These are phyloP conservation scores for Stylophora pistillata DNA, from an alignment of 64 coral and sea anemone species.

Conservation along the genomic window DNA sequence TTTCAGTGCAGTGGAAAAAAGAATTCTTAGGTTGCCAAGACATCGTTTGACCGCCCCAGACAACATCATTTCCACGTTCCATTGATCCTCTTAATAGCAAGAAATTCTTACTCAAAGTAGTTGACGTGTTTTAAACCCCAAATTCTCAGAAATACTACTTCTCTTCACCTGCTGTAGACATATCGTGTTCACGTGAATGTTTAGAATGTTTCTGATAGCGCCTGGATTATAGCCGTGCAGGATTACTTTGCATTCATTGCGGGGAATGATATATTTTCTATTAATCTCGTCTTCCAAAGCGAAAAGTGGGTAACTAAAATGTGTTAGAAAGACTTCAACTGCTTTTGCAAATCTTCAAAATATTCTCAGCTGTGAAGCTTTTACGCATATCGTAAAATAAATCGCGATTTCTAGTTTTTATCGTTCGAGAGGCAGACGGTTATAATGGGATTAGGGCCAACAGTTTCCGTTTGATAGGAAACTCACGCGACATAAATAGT, in stretches of 20 bases:
- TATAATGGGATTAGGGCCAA: constrained; percentile 28
- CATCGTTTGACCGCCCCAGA: too few species aligned
- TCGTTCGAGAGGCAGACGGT: not conserved
- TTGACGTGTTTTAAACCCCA: too few species aligned
- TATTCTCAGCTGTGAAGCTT: not conserved
- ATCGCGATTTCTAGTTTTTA: not conserved
- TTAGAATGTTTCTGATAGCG: not conserved
- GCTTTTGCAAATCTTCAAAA: not conserved
- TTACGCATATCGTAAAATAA: not conserved
- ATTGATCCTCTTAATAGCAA: too few species aligned
- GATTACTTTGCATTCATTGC: not conserved
- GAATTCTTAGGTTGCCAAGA: too few species aligned
- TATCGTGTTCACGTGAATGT: not conserved
- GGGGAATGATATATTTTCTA: not conserved
- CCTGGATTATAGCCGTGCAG: not conserved
- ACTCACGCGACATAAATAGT: constrained; percentile 20
- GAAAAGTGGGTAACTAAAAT: not conserved
- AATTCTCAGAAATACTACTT: not conserved
- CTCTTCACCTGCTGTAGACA: not conserved
- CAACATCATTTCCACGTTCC: too few species aligned
- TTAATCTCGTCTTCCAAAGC: not conserved
- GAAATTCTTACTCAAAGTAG: too few species aligned
- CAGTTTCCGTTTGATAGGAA: constrained; percentile 28
- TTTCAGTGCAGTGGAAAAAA: too few species aligned
- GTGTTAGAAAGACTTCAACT: not conserved